A percentile compares a stretch with the other conserved stretches of the same genome.
These are phyloP conservation scores for Poeciliopsis infans DNA, from an alignment of 2,797 vertebrate species.

Conservation along the genomic window DNA sequence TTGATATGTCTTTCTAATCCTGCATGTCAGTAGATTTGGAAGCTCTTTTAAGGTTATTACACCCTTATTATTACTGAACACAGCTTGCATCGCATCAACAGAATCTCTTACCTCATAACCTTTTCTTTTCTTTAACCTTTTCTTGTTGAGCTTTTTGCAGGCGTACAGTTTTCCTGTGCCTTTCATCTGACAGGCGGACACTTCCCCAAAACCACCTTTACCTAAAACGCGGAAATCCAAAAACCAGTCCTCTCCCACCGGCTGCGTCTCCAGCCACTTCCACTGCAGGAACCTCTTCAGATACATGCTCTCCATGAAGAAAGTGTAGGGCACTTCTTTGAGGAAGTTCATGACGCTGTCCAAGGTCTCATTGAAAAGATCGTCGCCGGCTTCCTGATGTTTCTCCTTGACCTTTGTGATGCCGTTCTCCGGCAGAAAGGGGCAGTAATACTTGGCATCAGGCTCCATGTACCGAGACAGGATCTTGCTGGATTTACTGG, in stretches of 20 bases:
- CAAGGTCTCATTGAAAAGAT: slow-evolving; percentile 78
- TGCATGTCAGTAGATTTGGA: not conserved
- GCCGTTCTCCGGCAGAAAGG: slow-evolving; percentile 82
- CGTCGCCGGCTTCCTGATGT: slow-evolving; percentile 53
- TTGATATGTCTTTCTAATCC: not conserved
- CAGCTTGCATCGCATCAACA: not conserved
- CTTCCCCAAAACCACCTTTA: slow-evolving; percentile 93
- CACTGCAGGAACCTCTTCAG: slow-evolving; percentile 90
- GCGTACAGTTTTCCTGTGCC: slow-evolving; percentile 90
- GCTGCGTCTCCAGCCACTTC: slow-evolving; percentile 92
- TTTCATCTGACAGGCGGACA: slow-evolving; percentile 89
- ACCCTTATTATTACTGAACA: not conserved
- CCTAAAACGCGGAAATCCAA: slow-evolving; percentile 89
- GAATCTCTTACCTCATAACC: slow-evolving; percentile 79
- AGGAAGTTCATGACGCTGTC: slow-evolving; percentile 81
- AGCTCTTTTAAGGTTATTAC: not conserved
- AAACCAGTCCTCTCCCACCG: slow-evolving; percentile 88
- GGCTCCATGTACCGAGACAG: slow-evolving; percentile 83
- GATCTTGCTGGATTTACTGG: slow-evolving; percentile 79
- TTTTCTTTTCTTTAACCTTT: slow-evolving; percentile 91
- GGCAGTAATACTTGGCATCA: slow-evolving; percentile 80
- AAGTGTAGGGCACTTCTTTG: slow-evolving; percentile 82
- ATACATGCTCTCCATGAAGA: slow-evolving; percentile 85
- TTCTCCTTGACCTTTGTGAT: slow-evolving; percentile 78
- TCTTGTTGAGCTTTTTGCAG: slow-evolving; percentile 92